Percentiles rank a stretch among this genome's conserved stretches.
Conservation (phyloP, 2,113 vertebrate genomes). For the Python bivittatus region DNA sequence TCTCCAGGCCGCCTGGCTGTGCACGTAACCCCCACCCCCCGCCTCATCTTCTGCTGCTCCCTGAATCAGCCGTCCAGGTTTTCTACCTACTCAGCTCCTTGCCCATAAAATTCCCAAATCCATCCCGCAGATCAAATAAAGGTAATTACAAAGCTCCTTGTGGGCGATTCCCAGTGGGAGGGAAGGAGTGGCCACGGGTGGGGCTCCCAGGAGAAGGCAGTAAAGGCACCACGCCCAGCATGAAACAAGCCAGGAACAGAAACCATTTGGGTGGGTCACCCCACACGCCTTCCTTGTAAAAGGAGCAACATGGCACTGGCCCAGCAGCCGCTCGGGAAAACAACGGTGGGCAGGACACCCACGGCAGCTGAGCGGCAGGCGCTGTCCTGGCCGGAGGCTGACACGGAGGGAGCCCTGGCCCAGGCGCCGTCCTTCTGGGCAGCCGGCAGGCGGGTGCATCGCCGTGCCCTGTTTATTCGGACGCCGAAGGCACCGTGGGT, state of each 20-base stretch:
- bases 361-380: not conserved
- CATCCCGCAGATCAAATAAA: constrained; percentile 71
- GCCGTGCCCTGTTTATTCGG: not conserved
- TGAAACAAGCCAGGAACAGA: constrained; percentile 84
- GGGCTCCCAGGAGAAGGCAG: constrained; percentile 67
- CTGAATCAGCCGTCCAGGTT: constrained; percentile 46
- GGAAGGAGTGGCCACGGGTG: constrained; percentile 76
- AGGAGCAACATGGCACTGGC: constrained; percentile 47
- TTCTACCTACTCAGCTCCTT: constrained; percentile 53
- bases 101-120: constrained; percentile 67
- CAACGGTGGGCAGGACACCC: not conserved
- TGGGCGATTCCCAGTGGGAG: constrained; percentile 76
- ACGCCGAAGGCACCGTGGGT: not conserved
- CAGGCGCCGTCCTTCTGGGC: not conserved
- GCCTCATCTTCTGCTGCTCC: not conserved
- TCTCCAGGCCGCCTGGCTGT: not conserved
- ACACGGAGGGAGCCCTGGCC: not conserved
- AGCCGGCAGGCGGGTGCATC: too few relatives aligned
- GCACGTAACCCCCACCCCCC: too few relatives aligned
- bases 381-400: not conserved
- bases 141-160: constrained; percentile 75
- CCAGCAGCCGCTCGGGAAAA: not conserved
- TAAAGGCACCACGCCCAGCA: constrained; percentile 74
- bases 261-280: constrained; percentile 80
- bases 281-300: constrained; percentile 77